Evolutionary conservation across 2,113 vertebrate species (phyloP).

Genomic region (Egretta garzetta): DNA sequence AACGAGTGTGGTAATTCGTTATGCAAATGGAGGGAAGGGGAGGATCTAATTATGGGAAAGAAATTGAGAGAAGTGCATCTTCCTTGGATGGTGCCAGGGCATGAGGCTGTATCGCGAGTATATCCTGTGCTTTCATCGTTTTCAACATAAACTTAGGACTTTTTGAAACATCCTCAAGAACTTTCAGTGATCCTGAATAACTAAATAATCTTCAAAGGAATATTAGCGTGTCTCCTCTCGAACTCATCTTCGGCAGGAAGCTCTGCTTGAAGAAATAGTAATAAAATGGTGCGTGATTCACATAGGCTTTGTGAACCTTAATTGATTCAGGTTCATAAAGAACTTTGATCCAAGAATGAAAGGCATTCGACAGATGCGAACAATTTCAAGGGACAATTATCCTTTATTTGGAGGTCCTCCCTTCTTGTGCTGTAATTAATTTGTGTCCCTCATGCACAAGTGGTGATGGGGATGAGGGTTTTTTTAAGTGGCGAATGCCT

Average conservation of each 20-base stretch:
- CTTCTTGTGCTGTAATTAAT: background rate
- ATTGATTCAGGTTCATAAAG: background rate
- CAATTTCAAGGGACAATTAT: background rate
- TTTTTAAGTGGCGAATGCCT: background rate
- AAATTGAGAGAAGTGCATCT: fast-evolving
- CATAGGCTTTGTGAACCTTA: background rate
- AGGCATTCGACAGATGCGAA: background rate
- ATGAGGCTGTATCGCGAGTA: fast-evolving
- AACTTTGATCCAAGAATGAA: background rate
- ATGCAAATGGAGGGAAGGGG: background rate
- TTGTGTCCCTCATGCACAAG: background rate
- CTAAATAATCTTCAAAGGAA: background rate
- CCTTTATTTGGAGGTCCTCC: background rate
- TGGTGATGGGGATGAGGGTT: background rate
- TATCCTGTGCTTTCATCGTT: background rate
- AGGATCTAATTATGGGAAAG: background rate
- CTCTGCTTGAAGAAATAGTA: background rate
- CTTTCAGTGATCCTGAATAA: background rate
- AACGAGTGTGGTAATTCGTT: background rate
- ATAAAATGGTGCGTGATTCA: background rate
- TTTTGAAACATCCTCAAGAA: background rate
- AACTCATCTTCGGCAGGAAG: background rate
- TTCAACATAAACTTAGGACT: fast-evolving
- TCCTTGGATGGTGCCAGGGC: background rate
- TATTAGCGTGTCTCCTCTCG: background rate